A percentile compares a stretch with the other conserved stretches of the same genome.
These are phyloP conservation scores for Cyprinodon diabolis DNA, from an alignment of 2,797 vertebrate species.

Conservation along the genomic window DNA sequence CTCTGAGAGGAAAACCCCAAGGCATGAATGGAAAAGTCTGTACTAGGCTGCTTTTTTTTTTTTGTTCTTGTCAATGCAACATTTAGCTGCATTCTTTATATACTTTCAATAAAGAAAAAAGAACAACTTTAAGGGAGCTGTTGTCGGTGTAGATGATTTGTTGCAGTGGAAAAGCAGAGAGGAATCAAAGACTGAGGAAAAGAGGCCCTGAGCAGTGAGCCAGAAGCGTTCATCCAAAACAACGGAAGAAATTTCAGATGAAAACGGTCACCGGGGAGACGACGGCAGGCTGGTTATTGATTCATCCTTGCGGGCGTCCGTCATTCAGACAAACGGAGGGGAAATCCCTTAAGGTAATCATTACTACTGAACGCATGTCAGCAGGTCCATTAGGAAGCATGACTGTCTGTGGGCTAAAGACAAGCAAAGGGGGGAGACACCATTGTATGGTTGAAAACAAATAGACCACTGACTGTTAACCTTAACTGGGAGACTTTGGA, in stretches of 20 bases:
- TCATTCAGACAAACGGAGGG: conserved; percentile 79
- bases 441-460: conserved; percentile 21
- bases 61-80: conserved; percentile 34
- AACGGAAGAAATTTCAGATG: conserved; percentile 75
- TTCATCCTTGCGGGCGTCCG: conserved; percentile 78
- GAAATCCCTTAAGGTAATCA: conserved; percentile 86
- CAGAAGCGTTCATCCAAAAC: conserved; percentile 76
- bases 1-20: conserved; percentile 58
- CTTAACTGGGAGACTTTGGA: not conserved
- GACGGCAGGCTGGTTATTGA: conserved; percentile 80
- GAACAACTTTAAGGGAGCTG: conserved; percentile 31
- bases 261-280: conserved; percentile 60
- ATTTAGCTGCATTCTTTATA: conserved; percentile 36
- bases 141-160: conserved; percentile 20
- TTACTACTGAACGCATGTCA: conserved; percentile 85
- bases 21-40: conserved; percentile 56
- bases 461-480: conserved; percentile 7
- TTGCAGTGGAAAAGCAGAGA: conserved; percentile 2
- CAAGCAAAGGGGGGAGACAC: conserved; percentile 43
- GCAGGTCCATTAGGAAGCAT: conserved; percentile 79
- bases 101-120: conserved; percentile 38
- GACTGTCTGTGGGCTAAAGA: conserved; percentile 71
- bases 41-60: conserved; percentile 22
- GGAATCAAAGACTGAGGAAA: conserved; percentile 34
- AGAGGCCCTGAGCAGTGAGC: conserved; percentile 61